phyloP scores from a whole-genome alignment of 2,888 invertebrate species.

The Drosophila atripex region DNA sequence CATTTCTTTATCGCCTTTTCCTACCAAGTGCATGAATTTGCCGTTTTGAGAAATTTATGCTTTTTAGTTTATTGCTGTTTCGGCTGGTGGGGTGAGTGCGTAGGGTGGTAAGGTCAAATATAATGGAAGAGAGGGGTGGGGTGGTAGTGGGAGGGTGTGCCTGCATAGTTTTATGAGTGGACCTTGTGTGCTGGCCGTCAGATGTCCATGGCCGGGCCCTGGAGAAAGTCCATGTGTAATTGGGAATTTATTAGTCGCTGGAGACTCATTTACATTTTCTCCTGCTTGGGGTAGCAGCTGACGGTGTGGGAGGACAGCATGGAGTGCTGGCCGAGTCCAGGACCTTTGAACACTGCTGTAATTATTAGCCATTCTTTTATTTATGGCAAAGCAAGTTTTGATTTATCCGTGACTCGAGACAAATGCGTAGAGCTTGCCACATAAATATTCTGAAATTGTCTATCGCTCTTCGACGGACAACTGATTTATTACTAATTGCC shows the following conservation, averaged over 20 bases:
- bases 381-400: slow-evolving; percentile 66
- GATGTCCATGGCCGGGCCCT: slow-evolving; percentile 33
- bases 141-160: slow-evolving; percentile 21
- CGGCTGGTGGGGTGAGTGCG: not conserved
- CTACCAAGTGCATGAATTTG: slow-evolving; percentile 49
- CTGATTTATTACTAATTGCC: slow-evolving; percentile 36
- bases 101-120: slow-evolving; percentile 1
- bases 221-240: slow-evolving; percentile 68
- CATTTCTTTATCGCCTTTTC: slow-evolving; percentile 28
- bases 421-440: slow-evolving; percentile 21
- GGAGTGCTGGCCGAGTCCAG: slow-evolving; percentile 25
- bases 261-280: slow-evolving; percentile 81
- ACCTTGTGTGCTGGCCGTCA: slow-evolving; percentile 49
- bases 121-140: not conserved
- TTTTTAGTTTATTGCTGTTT: slow-evolving; percentile 71
- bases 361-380: slow-evolving; percentile 75
- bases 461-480: slow-evolving; percentile 1
- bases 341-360: slow-evolving; percentile 46
- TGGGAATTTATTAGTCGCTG: slow-evolving; percentile 81
- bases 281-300: slow-evolving; percentile 12
- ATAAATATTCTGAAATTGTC: slow-evolving; percentile 35
- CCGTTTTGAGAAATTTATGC: slow-evolving; percentile 73
- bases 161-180: slow-evolving; percentile 61
- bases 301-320: not conserved
- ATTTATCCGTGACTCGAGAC: slow-evolving; percentile 54